phyloP scores from a whole-genome alignment of 2,797 vertebrate genomes.

The Platyrinchus mystaceus region DNA sequence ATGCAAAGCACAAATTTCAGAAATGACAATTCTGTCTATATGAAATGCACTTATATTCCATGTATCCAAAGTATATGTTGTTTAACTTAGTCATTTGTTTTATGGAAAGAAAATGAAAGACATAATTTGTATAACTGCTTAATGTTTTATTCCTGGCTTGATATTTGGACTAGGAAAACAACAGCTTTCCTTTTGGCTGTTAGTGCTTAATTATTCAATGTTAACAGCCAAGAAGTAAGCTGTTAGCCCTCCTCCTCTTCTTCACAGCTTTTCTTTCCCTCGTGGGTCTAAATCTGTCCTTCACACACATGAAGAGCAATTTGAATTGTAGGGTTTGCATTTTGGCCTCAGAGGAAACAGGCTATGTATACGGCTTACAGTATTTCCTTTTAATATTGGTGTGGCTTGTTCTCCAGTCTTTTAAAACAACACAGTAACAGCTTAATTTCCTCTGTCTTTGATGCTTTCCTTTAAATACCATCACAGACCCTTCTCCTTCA shows the following conservation, averaged over 20 bases:
- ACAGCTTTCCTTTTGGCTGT: slow-evolving; percentile 72
- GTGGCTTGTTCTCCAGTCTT: not conserved
- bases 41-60: not conserved
- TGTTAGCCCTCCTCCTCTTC: slow-evolving; percentile 69
- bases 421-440: not conserved
- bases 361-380: not conserved
- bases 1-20: not conserved
- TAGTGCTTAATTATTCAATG: slow-evolving; percentile 67
- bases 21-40: not conserved
- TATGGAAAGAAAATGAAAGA: slow-evolving; percentile 53
- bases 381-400: not conserved
- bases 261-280: slow-evolving; percentile 59
- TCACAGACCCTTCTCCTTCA: not conserved
- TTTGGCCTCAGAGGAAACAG: slow-evolving; percentile 38
- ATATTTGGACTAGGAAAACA: slow-evolving; percentile 71
- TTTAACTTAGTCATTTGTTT: slow-evolving; percentile 51
- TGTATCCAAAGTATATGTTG: slow-evolving; percentile 25
- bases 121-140: slow-evolving; percentile 48
- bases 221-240: slow-evolving; percentile 72
- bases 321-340: slow-evolving; percentile 15
- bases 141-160: slow-evolving; percentile 69
- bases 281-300: slow-evolving; percentile 69
- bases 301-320: slow-evolving; percentile 43
- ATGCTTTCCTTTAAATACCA: not conserved
- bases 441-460: not conserved